A percentile compares a stretch with the other conserved stretches of the same genome.
These are phyloP conservation scores for Mobula hypostoma DNA, from an alignment of 2,113 vertebrate genomes.

Conservation along the genomic window DNA sequence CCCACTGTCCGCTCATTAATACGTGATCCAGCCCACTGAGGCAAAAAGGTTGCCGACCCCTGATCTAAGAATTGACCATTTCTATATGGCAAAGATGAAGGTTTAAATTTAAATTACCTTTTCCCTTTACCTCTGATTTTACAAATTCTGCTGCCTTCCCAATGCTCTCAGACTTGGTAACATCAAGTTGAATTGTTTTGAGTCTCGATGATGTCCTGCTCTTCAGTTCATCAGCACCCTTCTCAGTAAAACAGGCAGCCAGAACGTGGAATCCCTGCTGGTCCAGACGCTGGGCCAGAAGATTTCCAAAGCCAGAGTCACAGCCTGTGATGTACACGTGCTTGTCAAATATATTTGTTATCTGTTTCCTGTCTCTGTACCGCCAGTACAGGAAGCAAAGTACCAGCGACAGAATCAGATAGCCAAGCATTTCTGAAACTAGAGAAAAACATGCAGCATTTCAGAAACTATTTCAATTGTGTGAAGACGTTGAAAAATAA, in stretches of 20 bases:
- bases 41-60: no score
- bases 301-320: constrained; percentile 77
- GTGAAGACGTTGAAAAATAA: no score
- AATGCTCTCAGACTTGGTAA: constrained; percentile 60
- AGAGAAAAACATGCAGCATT: not conserved
- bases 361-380: constrained; percentile 45
- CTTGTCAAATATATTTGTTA: constrained; percentile 54
- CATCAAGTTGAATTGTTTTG: constrained; percentile 63
- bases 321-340: constrained; percentile 79
- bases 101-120: constrained; percentile 52
- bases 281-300: constrained; percentile 68
- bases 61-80: no score
- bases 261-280: constrained; percentile 61
- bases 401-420: constrained; percentile 33
- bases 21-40: no score
- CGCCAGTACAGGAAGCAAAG: constrained; percentile 40
- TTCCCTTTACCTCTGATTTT: constrained; percentile 57
- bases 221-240: constrained; percentile 57
- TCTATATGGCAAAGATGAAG: not conserved
- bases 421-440: not conserved
- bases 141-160: constrained; percentile 54
- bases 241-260: constrained; percentile 67
- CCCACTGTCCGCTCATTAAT: no score
- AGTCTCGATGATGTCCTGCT: constrained; percentile 56
- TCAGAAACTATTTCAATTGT: not conserved